Evolutionary conservation across 2,113 vertebrate species (phyloP), one percentile per base, ranked within the genome.

Genomic region (Ploceus nigricollis): DNA sequence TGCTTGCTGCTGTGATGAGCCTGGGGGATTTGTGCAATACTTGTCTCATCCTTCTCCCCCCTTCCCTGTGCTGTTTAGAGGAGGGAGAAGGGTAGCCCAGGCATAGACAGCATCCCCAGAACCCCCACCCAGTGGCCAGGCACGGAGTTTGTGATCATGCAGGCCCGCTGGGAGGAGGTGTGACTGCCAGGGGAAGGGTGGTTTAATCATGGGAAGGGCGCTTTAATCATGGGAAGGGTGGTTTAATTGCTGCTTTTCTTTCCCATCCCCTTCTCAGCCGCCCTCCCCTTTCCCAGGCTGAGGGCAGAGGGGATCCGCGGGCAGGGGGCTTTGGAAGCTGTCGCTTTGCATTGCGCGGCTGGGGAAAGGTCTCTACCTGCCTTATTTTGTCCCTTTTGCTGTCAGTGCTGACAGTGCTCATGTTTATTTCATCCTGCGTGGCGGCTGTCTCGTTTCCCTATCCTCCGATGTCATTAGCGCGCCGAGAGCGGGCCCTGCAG

Each of bases 381-480:
- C 98, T 98, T 97, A 97, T 98, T 98, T 97, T 98, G 98, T 98
- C 98, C 98, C 98, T 98, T 98, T 96, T 89, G 97, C 98, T 98
- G 98, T 99, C 99, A 99, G 97, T 87, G 97, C 98, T 99, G 99
- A 99, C 98, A 98, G 98, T 97, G 97, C 98, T 99, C 99, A 99
- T 99, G 99, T 99, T 99, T 99, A 99, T 99, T 99, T 99, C 99
- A 99, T 99, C 98, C 97, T 78, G 98, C 96, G 98, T 98, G 98
- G 97, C 96, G 98, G 97, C 99, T 98, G 98, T 99, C 99, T 99
- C 98, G 98, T 98, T 99, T 98, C 98, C 98, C 98, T 98, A 98
- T 97, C 98, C 99, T 98, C 98, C 98, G 98, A 99, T 99, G 99
- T 99, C 99, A 99, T 99, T 99, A 99, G 98, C 98, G 98, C 48